These are phyloP conservation scores for Stegostoma tigrinum DNA, from an alignment of 2,113 vertebrate species.

Conservation along the genomic window DNA sequence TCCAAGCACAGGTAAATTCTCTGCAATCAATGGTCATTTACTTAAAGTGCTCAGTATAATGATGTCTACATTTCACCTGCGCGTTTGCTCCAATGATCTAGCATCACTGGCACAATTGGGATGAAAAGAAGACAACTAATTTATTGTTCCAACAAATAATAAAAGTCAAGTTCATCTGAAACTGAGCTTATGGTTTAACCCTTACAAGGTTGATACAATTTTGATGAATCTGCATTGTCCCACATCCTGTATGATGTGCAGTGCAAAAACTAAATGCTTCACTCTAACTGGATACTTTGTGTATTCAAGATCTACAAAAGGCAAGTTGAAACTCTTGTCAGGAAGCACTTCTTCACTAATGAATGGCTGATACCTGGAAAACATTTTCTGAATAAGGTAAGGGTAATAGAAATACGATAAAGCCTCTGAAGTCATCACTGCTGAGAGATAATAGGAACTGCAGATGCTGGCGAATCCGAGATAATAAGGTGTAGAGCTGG, in stretches of 20 bases:
- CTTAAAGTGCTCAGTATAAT: background rate
- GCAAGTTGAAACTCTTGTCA: background rate
- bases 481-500: no score
- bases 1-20: background rate
- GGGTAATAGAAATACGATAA: background rate
- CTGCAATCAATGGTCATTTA: background rate
- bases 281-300: background rate
- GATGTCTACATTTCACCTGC: background rate
- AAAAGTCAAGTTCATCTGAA: background rate
- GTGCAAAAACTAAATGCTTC: background rate
- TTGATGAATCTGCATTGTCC: background rate
- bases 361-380: background rate
- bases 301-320: background rate
- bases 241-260: background rate
- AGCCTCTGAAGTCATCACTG: background rate
- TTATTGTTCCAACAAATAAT: background rate
- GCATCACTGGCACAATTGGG: background rate
- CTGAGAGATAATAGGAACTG: no score
- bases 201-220: background rate
- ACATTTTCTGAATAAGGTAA: background rate
- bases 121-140: background rate
- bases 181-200: background rate
- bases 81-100: background rate
- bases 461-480: no score
- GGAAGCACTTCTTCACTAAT: background rate